phyloP scores from a whole-genome alignment of 2,113 vertebrate genomes.

The Phaetusa simplex region DNA sequence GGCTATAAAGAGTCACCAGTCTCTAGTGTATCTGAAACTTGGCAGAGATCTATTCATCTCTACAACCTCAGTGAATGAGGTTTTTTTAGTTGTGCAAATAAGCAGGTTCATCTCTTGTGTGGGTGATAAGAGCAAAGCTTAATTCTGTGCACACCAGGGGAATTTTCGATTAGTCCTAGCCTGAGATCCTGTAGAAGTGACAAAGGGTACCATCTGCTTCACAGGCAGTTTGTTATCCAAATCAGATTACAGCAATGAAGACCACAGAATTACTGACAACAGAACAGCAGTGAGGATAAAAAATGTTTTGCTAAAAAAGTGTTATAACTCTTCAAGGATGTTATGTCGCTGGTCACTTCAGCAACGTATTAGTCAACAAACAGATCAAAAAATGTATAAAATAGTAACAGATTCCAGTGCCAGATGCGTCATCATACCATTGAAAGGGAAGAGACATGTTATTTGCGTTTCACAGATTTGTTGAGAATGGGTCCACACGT shows the following conservation, averaged over 20 bases:
- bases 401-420: not conserved
- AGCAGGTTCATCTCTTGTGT: not conserved
- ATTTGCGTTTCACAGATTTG: not conserved
- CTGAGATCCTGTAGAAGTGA: not conserved
- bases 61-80: not conserved
- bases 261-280: not conserved
- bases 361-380: not conserved
- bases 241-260: not conserved
- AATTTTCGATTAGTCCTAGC: slow-evolving; percentile 20
- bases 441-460: not conserved
- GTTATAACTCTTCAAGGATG: not conserved
- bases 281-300: not conserved
- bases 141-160: not conserved
- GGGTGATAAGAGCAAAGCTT: not conserved
- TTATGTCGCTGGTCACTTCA: not conserved
- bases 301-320: not conserved
- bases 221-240: slow-evolving; percentile 2
- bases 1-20: not conserved
- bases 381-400: not conserved
- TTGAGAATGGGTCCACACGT: not conserved
- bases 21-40: not conserved
- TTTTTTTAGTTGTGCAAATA: not conserved
- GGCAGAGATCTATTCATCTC: not conserved
- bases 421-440: not conserved
- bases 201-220: slow-evolving; percentile 38